These are phyloP conservation scores for Brachynemurus nebulosus DNA, from an alignment of 2,888 invertebrate species.

Conservation along the genomic window DNA sequence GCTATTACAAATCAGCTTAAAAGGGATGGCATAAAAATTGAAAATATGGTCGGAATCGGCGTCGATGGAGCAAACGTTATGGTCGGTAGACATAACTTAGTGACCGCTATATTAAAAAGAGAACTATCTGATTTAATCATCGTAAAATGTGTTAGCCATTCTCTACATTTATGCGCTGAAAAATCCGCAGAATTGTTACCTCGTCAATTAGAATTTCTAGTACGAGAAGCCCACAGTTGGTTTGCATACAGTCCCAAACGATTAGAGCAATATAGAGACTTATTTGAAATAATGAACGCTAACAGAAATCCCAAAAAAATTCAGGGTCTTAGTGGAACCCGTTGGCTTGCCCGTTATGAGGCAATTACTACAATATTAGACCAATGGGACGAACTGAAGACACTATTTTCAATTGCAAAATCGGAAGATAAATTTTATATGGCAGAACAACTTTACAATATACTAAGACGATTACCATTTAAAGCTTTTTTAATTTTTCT, in stretches of 20 bases:
- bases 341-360: slow-evolving; percentile 17
- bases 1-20: slow-evolving; percentile 12
- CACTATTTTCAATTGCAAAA: slow-evolving; percentile 20
- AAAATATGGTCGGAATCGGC: slow-evolving; percentile 18
- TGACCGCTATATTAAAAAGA: slow-evolving; percentile 16
- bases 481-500: slow-evolving; percentile 20
- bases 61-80: slow-evolving; percentile 21
- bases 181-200: slow-evolving; percentile 14
- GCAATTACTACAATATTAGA: slow-evolving; percentile 20
- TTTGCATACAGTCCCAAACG: slow-evolving; percentile 21
- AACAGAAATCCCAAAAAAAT: slow-evolving; percentile 17
- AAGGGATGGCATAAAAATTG: slow-evolving; percentile 15
- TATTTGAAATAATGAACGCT: slow-evolving; percentile 19
- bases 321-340: slow-evolving; percentile 18
- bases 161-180: slow-evolving; percentile 15
- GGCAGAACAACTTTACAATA: slow-evolving; percentile 19
- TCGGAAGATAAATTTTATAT: slow-evolving; percentile 19
- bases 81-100: slow-evolving; percentile 18
- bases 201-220: slow-evolving; percentile 17
- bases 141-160: slow-evolving; percentile 13
- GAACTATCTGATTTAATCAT: slow-evolving; percentile 12
- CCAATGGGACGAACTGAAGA: slow-evolving; percentile 23
- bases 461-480: slow-evolving; percentile 14
- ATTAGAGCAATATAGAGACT: slow-evolving; percentile 16
- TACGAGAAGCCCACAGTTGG: slow-evolving; percentile 20